Conservation (phyloP, 30 jellyfish, hydroid and myxozoan genomes). For the Chironex yamaguchii region DNA sequence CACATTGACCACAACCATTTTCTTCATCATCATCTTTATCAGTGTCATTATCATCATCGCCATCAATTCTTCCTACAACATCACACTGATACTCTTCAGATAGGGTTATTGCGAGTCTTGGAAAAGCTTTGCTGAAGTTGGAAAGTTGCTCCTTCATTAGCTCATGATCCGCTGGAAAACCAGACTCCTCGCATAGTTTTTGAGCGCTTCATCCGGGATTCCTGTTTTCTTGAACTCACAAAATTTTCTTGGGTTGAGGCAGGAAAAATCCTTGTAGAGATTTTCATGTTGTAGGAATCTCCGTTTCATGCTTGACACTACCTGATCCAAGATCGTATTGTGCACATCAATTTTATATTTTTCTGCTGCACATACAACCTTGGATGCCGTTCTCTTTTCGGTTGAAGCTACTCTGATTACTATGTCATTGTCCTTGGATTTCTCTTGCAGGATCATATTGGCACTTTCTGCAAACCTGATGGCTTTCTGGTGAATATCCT, state of each 20-base stretch:
- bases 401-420: no score
- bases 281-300: constrained; percentile 8
- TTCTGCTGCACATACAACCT: neutral
- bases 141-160: constrained; percentile 19
- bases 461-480: no score
- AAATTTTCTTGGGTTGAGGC: constrained; percentile 25
- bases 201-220: constrained; percentile 17
- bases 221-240: constrained; percentile 6
- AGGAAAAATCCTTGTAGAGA: constrained; percentile 13
- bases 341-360: constrained; percentile 2
- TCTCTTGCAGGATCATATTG: no score
- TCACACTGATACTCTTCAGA: constrained; percentile 5
- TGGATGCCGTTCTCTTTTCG: no score
- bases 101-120: constrained; percentile 42
- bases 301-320: constrained; percentile 22
- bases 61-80: neutral
- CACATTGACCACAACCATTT: no score
- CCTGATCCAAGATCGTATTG: constrained; percentile 15
- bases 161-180: neutral
- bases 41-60: constrained; percentile 8
- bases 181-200: constrained; percentile 18
- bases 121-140: constrained; percentile 37
- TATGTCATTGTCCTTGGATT: no score
- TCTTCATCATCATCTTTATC: no score
- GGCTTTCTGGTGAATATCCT: no score